phyloP scores from a whole-genome alignment of 2,888 invertebrate species.

The Drosophila algonquin region DNA sequence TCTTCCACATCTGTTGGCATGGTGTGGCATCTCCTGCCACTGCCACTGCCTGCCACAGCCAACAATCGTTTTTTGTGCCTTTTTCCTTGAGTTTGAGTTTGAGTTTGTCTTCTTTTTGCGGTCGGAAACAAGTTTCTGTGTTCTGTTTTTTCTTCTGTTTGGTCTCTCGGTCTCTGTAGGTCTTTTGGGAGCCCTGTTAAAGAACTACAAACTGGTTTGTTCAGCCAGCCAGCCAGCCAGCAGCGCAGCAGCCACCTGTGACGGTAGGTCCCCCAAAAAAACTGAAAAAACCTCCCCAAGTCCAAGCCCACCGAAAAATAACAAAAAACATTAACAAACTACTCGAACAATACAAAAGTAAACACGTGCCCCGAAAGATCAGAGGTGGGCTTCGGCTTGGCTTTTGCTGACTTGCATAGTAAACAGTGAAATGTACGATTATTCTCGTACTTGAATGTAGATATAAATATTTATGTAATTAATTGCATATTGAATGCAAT shows the following conservation, averaged over 20 bases:
- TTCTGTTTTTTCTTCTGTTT: slow-evolving; percentile 21
- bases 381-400: background rate
- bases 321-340: slow-evolving; percentile 12
- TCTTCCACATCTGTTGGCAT: background rate
- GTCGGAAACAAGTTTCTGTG: slow-evolving; percentile 60
- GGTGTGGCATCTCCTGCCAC: background rate
- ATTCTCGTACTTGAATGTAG: background rate
- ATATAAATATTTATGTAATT: slow-evolving; percentile 67
- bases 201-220: slow-evolving; percentile 46
- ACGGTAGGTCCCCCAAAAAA: slow-evolving; percentile 13
- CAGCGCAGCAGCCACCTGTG: slow-evolving; percentile 43
- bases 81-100: slow-evolving; percentile 18
- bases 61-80: background rate
- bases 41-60: too few species aligned
- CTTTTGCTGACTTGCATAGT: slow-evolving; percentile 37
- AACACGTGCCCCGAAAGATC: slow-evolving; percentile 59
- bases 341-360: slow-evolving; percentile 3
- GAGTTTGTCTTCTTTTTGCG: slow-evolving; percentile 12
- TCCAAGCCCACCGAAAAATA: slow-evolving; percentile 4
- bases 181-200: slow-evolving; percentile 37
- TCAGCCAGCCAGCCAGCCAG: background rate
- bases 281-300: background rate
- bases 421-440: background rate
- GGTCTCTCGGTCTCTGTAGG: slow-evolving; percentile 13
- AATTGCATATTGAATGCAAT: slow-evolving; percentile 69